These are phyloP conservation scores for Nephrotoma appendiculata DNA, from an alignment of 2,888 invertebrate species.

Conservation along the genomic window DNA sequence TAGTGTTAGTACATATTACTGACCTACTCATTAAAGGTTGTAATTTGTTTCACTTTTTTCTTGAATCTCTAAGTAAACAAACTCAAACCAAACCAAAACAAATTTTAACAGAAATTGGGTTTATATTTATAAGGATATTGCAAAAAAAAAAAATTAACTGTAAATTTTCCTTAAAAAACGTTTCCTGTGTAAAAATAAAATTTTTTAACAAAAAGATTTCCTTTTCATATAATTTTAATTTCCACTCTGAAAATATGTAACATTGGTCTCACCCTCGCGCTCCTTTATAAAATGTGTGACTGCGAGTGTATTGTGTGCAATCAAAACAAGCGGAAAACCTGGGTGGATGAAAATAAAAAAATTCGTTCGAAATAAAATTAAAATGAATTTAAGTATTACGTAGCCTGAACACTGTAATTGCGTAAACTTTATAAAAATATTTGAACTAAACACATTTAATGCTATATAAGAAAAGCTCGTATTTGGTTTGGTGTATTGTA, in stretches of 20 bases:
- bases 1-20: too few species aligned
- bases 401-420: not conserved
- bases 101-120: too few species aligned
- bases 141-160: not conserved
- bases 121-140: not conserved
- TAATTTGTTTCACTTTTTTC: too few species aligned
- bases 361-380: not conserved
- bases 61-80: too few species aligned
- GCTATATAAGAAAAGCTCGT: not conserved
- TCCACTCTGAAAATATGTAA: not conserved
- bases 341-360: not conserved
- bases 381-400: not conserved
- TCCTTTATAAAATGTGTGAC: not conserved
- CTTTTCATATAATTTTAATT: not conserved
- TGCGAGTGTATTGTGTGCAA: not conserved
- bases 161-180: not conserved
- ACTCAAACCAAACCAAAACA: too few species aligned
- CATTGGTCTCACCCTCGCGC: not conserved
- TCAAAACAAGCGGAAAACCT: not conserved
- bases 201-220: not conserved
- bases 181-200: not conserved
- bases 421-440: not conserved
- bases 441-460: not conserved
- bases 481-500: not conserved
- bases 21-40: too few species aligned